These are phyloP conservation scores for Labroides dimidiatus DNA, from an alignment of 2,797 vertebrate species.

Conservation along the genomic window DNA sequence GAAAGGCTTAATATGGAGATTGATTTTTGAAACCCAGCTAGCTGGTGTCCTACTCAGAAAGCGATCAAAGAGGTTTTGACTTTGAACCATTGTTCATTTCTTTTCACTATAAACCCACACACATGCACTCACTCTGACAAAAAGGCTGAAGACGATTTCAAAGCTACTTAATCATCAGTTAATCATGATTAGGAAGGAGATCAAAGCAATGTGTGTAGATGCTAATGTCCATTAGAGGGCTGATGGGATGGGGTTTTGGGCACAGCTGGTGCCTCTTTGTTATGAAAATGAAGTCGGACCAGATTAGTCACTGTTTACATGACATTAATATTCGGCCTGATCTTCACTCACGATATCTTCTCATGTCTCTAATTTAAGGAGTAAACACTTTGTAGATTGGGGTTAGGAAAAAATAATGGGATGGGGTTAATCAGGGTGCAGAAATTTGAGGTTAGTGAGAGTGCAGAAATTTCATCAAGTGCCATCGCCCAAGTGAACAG, in stretches of 20 bases:
- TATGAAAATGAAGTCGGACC: constrained; percentile 21
- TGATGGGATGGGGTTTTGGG: constrained; percentile 11
- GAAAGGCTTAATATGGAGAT: constrained; percentile 4
- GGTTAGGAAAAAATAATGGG: background rate
- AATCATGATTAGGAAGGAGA: constrained; percentile 33
- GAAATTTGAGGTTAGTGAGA: background rate
- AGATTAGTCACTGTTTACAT: constrained; percentile 20
- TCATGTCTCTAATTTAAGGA: constrained; percentile 1
- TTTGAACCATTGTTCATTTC: constrained; percentile 33
- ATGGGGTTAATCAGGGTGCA: background rate
- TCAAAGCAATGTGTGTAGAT: constrained; percentile 30
- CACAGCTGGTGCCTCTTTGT: constrained; percentile 42
- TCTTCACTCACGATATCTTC: background rate
- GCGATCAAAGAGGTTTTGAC: constrained; percentile 34
- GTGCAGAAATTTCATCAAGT: background rate
- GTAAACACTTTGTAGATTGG: constrained; percentile 5
- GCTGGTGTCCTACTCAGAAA: constrained; percentile 7
- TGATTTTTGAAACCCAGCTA: constrained; percentile 14
- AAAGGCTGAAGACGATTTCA: constrained; percentile 19
- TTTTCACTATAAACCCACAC: constrained; percentile 17
- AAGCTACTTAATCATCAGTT: constrained; percentile 27
- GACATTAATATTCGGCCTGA: constrained; percentile 19
- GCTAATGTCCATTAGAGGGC: constrained; percentile 21
- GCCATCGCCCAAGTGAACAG: background rate
- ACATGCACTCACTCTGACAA: constrained; percentile 4